Evolutionary conservation across 2,888 invertebrate species (phyloP), one percentile per base, ranked within the genome.

Genomic region (Erynnis tages): DNA sequence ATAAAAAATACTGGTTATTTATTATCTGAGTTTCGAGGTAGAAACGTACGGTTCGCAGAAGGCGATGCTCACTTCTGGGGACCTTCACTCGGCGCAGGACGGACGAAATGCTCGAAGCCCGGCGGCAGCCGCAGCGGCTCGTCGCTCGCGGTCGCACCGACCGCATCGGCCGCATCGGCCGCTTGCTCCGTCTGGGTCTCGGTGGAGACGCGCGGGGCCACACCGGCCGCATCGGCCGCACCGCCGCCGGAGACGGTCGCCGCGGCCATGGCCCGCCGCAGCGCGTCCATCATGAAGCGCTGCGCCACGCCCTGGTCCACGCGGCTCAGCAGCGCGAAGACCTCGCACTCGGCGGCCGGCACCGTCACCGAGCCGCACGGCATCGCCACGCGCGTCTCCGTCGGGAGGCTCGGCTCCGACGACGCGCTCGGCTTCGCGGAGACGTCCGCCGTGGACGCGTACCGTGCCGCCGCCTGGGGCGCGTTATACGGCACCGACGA

Each of bases 241-340:
- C 1, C 27, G 34, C 21, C 21, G 3, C 21, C 21, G 13, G 32
- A 7, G 14, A 14, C 14, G 16, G 13, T 13, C 2, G 32, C 6
- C 5, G 30, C 0, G 6, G 46, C 60, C 57, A 63, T 48, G 29
- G 69, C 70, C 60, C 69, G 74, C 21, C 60, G 55, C 49, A 78
- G 56, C 16, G 74, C 68, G 41, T 68, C 67, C 62, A 66, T 44
- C 73, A 82, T 71, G 73, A 67, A 83, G 59, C 68, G 71, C 57
- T 76, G 72, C 56, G 83, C 84, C 29, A 73, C 73, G 43, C 10
- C 54, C 44, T 73, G 59, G 65, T 77, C 74, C 54, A 72, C 62
- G 37, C 54, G 54, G 54, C 67, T 63, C 61, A 84, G 67, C 56
- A 67, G 49, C 47, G 57, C 50, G 69, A 73, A 77, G 55, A 71